Percentiles rank a stretch among this genome's conserved stretches.
These are phyloP conservation scores for Myotis planiceps DNA, from an alignment of 2,797 vertebrate genomes.

Conservation along the genomic window DNA sequence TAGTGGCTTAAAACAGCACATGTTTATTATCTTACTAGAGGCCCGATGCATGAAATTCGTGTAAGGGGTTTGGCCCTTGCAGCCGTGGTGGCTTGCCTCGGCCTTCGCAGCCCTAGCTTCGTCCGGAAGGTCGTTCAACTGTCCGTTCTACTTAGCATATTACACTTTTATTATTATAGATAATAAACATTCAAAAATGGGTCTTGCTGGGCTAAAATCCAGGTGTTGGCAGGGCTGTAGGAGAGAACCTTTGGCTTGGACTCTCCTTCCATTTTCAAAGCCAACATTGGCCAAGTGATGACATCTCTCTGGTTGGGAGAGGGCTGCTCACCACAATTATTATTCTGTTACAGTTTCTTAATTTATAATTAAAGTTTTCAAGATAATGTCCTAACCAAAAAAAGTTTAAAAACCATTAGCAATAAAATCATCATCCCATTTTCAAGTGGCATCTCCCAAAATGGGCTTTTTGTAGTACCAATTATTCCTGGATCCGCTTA, in stretches of 20 bases:
- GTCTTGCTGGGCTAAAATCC: neutral
- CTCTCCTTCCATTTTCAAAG: neutral
- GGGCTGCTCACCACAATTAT: neutral
- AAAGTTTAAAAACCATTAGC: neutral
- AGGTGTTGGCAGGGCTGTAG: neutral
- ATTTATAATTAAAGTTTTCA: neutral
- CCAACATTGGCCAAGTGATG: neutral
- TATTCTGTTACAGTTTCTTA: neutral
- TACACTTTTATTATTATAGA: no score
- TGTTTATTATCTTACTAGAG: neutral
- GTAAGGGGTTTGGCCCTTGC: no score
- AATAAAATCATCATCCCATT: neutral
- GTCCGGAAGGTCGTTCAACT: no score
- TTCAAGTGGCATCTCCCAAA: neutral
- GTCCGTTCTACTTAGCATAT: no score
- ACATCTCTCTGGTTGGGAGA: neutral
- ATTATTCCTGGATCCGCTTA: neutral
- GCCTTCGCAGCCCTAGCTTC: rapidly evolving
- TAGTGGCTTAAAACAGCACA: neutral
- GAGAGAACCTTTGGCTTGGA: neutral
- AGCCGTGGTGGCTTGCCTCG: no score
- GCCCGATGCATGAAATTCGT: neutral
- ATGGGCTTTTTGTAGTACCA: neutral
- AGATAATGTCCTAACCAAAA: neutral
- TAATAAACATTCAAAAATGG: neutral